phyloP scores from a whole-genome alignment of 1,140 invertebrate species.

The Caenorhabditis tropicalis region DNA sequence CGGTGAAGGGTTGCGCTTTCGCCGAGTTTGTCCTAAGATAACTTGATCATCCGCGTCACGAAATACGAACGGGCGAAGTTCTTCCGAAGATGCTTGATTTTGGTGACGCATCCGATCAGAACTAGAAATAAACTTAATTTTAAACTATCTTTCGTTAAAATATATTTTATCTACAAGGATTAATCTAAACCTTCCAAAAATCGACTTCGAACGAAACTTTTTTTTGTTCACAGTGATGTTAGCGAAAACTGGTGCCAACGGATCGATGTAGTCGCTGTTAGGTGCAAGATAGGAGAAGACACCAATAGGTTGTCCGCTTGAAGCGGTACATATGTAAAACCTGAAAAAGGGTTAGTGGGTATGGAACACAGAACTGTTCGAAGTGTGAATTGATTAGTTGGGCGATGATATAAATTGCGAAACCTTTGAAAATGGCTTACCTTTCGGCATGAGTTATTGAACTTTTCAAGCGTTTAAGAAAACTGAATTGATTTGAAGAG shows the following conservation, averaged over 20 bases:
- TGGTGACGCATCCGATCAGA: slow-evolving; percentile 3
- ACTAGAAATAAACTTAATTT: neutral
- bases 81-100: neutral
- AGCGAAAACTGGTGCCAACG: slow-evolving; percentile 11
- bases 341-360: slow-evolving; percentile 21
- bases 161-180: neutral
- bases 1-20: slow-evolving; percentile 18
- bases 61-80: slow-evolving; percentile 1
- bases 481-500: slow-evolving; percentile 33
- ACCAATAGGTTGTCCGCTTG: neutral
- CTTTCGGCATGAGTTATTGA: slow-evolving; percentile 23
- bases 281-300: slow-evolving; percentile 6
- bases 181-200: slow-evolving; percentile 38
- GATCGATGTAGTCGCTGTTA: slow-evolving; percentile 21
- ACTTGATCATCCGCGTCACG: neutral
- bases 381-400: neutral
- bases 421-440: too few relatives aligned
- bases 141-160: neutral
- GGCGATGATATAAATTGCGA: neutral
- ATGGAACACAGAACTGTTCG: neutral
- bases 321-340: slow-evolving; percentile 8
- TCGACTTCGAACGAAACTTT: slow-evolving; percentile 23
- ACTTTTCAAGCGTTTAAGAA: neutral
- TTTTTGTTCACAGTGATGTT: slow-evolving; percentile 25
- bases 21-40: neutral